Evolutionary conservation across 2,113 vertebrate genomes (phyloP), one percentile per base, ranked within the genome.

Genomic region (Siniperca chuatsi): DNA sequence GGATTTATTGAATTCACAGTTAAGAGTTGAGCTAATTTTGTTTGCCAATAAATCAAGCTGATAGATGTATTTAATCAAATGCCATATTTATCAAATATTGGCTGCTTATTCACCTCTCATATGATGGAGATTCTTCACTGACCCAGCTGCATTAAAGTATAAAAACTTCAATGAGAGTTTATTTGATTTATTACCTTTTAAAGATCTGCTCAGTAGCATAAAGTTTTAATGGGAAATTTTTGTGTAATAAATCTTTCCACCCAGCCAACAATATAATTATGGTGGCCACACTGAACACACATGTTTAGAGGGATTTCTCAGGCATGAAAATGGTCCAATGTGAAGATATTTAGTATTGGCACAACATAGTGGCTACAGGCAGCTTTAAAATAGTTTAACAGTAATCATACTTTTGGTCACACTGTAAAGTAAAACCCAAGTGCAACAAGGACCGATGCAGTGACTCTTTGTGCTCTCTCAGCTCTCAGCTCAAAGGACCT

Each of bases 401-500:
- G 18, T 8, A 6, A 60, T 64, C 20, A 23, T 25, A 20, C 25
- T 67, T 68, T 69, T 77, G 67, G 15, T 71, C 42, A 46, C n/a
- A 10, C 35, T 42, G 23, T 55, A 13, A 72, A 57, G 20, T 57
- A 62, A 74, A 75, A 25, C 90, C 4, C 52, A 57, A 35, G 7
- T 29, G 8, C 78, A 92, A 2, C 13, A 16, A 54, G 25, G 18
- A 35, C 44, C 4, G 40, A 42, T 6, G 37, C 6, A 78, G 48
- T 86, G 29, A 52, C 23, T 73, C 6, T 55, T 20, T 67, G 1
- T 2, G 3, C 16, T 55, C 25, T 57, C 29, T 57, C 69, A 98
- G 97, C 68, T 89, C 96, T 87, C 94, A 96, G 68, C 94, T 97
- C 68, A 82, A 69, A 33, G 96, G 95, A 12, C 93, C 96, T 0